Conservation (phyloP, 2,888 invertebrate species). For the Notodonta dromedarius region DNA sequence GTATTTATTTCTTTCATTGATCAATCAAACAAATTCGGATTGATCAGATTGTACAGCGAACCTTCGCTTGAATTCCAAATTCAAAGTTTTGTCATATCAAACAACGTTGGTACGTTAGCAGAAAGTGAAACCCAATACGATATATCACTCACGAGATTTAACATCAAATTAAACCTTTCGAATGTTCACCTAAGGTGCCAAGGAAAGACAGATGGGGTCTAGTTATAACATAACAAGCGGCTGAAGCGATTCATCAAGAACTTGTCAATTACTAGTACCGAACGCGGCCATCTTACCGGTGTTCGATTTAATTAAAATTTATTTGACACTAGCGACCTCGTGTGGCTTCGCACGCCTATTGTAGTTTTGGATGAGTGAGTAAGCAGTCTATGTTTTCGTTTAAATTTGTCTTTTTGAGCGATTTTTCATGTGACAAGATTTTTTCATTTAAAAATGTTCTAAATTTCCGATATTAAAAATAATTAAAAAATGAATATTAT, state of each 20-base stretch:
- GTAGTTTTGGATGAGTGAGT: constrained; percentile 1
- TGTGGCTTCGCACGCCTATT: constrained; percentile 27
- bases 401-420: too few relatives aligned
- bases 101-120: constrained; percentile 33
- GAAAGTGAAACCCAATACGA: constrained; percentile 54
- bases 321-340: constrained; percentile 56
- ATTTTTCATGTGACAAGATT: too few relatives aligned
- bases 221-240: constrained; percentile 76
- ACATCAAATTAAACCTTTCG: constrained; percentile 65
- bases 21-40: not conserved
- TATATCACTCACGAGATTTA: constrained; percentile 68
- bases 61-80: not conserved
- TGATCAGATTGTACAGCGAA: not conserved
- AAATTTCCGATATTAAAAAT: too few relatives aligned
- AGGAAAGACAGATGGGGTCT: constrained; percentile 71
- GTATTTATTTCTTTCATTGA: too few relatives aligned
- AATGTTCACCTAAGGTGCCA: constrained; percentile 55
- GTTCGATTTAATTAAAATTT: constrained; percentile 81
- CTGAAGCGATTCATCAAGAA: constrained; percentile 76
- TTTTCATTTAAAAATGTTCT: too few relatives aligned
- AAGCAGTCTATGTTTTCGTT: not conserved
- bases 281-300: constrained; percentile 61
- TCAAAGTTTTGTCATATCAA: constrained; percentile 16
- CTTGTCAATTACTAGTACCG: constrained; percentile 78
- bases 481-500: too few relatives aligned